Base-by-base conservation (phyloP, 2,888 invertebrate species). In the Sclerodermus sp. region DNA sequence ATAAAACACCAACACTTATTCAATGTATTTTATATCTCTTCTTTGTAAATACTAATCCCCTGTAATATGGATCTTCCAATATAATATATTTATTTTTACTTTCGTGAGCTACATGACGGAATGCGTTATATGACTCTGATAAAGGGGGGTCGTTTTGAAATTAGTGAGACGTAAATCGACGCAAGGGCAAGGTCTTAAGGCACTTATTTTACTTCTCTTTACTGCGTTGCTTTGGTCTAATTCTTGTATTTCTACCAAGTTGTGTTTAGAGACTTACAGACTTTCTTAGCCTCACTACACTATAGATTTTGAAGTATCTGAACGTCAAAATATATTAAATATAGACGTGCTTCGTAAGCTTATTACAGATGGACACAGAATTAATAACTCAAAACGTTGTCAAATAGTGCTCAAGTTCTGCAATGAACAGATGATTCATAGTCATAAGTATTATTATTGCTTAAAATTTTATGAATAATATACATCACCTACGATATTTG, bases 41-140 rank as follows among this genome's bases (percentile, higher is more conserved):
- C 60, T 66, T 68, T 71, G 71, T 73, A 73, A 66, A 74, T 73
- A 73, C 66, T 54, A 66, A 53, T 69, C 71, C 62, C 68, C 47
- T 56, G 49, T 36, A 46, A 65, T 58, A 64, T 53, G 56, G 67
- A 62, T 71, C 73, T 73, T 73, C 70, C 73, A 73, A 51, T 69
- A 65, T 59, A 62, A 63, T 67, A 69, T 73, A 72, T 72, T 72
- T 74, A 70, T 72, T 71, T 70, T 66, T 56, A 64, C 17, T 38
- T 38, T 38, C 15, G 17, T 16, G 38, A 38, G 10, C 14, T 5
- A 16, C 16, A 15, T 41, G 39, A 18, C 5, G 30, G 10, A 13
- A 39, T 46, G 12, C 38, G 17, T 34, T 34, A 8, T n/a, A n/a
- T 3, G 34, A 34, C 34, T 34, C n/a, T 34, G 23, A 23, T 8